Conservation (phyloP, 2,113 vertebrate genomes). For the Rhabdornis inornatus region DNA sequence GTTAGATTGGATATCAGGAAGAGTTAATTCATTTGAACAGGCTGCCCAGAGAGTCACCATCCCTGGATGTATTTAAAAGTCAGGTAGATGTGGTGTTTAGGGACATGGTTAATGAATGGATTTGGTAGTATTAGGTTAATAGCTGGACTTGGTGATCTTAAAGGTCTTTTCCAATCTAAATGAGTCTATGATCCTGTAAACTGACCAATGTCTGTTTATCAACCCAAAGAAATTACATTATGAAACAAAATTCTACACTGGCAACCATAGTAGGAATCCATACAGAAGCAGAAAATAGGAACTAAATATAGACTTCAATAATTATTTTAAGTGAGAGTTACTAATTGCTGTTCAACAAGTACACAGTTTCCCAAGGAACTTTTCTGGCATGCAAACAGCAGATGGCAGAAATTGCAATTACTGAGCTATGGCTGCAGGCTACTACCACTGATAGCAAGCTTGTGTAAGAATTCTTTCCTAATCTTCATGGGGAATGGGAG, state of each 20-base stretch:
- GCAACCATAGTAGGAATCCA: not conserved
- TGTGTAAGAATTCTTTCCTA: not conserved
- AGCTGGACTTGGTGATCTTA: not conserved
- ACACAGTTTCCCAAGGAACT: not conserved
- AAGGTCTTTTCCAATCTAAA: not conserved
- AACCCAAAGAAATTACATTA: not conserved
- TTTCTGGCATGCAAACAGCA: not conserved
- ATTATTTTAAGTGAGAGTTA: not conserved
- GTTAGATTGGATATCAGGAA: not conserved
- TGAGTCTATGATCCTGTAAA: not conserved
- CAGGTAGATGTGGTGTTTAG: not conserved
- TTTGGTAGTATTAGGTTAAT: not conserved
- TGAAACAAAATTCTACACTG: not conserved
- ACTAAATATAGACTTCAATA: not conserved
- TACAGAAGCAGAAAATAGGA: not conserved
- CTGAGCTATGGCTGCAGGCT: not conserved
- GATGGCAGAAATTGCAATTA: not conserved
- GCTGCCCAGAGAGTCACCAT: not conserved
- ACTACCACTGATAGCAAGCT: not conserved
- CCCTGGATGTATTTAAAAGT: not conserved
- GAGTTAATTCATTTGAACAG: not conserved
- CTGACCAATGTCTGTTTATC: not conserved
- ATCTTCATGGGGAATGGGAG: not conserved
- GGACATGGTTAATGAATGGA: not conserved
- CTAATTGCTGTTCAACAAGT: not conserved